Conservation (phyloP, 2,888 invertebrate genomes). For the Cephus rjabovi region DNA sequence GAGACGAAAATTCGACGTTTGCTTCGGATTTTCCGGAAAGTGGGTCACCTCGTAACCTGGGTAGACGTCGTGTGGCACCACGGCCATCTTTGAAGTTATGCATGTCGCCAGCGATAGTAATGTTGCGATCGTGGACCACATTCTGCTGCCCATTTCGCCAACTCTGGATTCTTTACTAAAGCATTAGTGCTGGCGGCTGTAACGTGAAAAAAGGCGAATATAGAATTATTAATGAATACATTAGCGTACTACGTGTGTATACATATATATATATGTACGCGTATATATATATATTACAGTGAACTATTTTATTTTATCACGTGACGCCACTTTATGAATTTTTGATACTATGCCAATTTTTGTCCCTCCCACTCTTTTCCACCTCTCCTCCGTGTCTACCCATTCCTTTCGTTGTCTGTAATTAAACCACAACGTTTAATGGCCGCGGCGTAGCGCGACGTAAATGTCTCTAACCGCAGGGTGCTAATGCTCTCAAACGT, state of each 20-base stretch:
- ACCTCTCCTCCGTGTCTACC: background rate
- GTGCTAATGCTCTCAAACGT: background rate
- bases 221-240: background rate
- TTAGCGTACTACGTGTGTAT: background rate
- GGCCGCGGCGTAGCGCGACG: background rate
- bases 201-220: background rate
- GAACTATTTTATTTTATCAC: background rate
- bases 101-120: slow-evolving; percentile 35
- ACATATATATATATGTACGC: too few species aligned
- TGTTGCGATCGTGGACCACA: slow-evolving; percentile 53
- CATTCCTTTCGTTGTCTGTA: background rate
- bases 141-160: slow-evolving; percentile 36
- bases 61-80: slow-evolving; percentile 90
- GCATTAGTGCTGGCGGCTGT: slow-evolving; percentile 48
- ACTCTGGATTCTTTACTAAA: slow-evolving; percentile 46
- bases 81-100: slow-evolving; percentile 63
- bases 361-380: background rate
- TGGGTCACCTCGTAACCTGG: slow-evolving; percentile 90
- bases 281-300: too few species aligned
- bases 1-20: slow-evolving; percentile 73
- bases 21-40: slow-evolving; percentile 73
- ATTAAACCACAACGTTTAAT: background rate
- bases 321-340: background rate
- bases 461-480: background rate
- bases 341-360: background rate